Evolutionary conservation across 2,888 invertebrate genomes (phyloP), one percentile per base, ranked within the genome.

Genomic region (Glaucopsyche alexis): DNA sequence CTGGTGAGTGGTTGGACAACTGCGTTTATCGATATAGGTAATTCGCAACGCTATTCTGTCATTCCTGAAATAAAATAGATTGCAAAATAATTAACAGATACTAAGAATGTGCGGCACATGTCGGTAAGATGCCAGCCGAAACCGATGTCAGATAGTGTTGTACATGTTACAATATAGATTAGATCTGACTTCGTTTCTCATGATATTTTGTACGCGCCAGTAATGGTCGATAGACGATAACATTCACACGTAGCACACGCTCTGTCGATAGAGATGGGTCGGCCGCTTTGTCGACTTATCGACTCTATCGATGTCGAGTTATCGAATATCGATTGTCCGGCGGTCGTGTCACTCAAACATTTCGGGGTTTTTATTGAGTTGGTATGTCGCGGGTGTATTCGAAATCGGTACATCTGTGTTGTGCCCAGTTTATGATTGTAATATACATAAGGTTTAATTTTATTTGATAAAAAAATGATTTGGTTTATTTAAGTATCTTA

Each of bases 211-310:
- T 83, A 84, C 85, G 84, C 84, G 89, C 29, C 29, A 29, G 29
- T 90, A 90, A 90, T 90, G 87, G 88, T 82, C 81, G 83, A 89
- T 83, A 83, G 85, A 89, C 87, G 92, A 93, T 91, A 91, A 86
- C 88, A 91, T 92, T 92, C 92, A 91, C 92, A 92, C 92, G 86
- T 91, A 88, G 91, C 91, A 91, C 92, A 92, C 92, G 91, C 90
- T 88, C 87, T 89, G 90, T 90, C 89, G 87, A 86, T 90, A 90
- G 88, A 85, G 88, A 85, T 87, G 87, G 85, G 85, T 82, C 82
- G 88, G 88, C 89, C 85, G 89, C 91, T 90, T 91, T 91, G 91
- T 89, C 84, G 82, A 87, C 91, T 85, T 85, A 82, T 82, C 81
- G 82, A 81, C 76, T 87, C 76, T 87, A 88, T 90, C 89, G 89